These are phyloP conservation scores for Echinometra lucunter DNA, from an alignment of 53 echinoderm and acorn worm species.

Conservation along the genomic window DNA sequence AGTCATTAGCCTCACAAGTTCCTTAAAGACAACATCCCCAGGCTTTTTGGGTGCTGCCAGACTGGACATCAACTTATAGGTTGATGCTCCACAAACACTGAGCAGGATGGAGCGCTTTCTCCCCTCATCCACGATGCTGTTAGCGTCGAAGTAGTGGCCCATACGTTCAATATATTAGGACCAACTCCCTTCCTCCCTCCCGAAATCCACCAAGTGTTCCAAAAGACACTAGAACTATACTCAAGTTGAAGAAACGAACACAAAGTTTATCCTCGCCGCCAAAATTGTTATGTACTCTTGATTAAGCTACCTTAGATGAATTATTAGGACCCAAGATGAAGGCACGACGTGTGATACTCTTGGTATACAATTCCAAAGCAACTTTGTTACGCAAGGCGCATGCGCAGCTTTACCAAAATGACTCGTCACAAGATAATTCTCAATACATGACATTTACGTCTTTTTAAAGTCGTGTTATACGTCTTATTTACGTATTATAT, in stretches of 20 bases:
- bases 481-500: no score
- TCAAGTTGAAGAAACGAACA: neutral
- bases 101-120: conserved; percentile 35
- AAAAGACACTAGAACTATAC: neutral
- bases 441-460: no score
- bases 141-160: neutral
- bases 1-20: no score
- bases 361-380: neutral
- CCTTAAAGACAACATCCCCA: no score
- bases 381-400: neutral
- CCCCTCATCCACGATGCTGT: neutral
- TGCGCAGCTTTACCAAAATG: no score
- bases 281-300: conserved; percentile 1
- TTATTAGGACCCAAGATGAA: neutral
- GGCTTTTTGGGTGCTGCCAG: conserved; percentile 57
- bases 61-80: conserved; percentile 55
- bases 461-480: no score
- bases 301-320: no score
- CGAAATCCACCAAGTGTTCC: conserved; percentile 16
- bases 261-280: conserved; percentile 22
- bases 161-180: neutral
- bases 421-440: no score
- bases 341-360: neutral
- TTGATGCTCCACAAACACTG: conserved; percentile 55
- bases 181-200: neutral